Conservation (phyloP, 2,797 vertebrate species). For the Argya squamiceps region DNA sequence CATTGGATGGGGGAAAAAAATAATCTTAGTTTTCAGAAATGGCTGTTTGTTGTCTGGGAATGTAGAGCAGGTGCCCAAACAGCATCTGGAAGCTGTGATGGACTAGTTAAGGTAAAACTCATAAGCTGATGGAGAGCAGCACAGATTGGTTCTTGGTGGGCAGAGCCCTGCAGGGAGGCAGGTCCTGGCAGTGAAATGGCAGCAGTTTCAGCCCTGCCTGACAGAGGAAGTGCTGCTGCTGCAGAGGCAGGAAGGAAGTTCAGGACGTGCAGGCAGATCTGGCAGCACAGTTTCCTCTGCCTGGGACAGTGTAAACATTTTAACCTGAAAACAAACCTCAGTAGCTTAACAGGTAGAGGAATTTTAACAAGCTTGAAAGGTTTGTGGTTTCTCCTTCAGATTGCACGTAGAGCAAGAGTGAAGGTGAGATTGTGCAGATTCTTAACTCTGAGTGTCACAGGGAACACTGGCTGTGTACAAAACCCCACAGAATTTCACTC, state of each 20-base stretch:
- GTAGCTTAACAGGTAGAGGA: background rate
- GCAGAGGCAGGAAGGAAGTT: background rate
- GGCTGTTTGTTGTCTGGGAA: background rate
- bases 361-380: background rate
- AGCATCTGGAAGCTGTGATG: background rate
- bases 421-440: background rate
- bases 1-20: background rate
- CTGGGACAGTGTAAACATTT: background rate
- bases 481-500: background rate
- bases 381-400: background rate
- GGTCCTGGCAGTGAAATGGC: background rate
- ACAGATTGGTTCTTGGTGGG: background rate
- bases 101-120: background rate
- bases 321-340: background rate
- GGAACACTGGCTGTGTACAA: background rate
- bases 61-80: background rate
- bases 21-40: background rate
- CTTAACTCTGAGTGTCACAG: background rate
- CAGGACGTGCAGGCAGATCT: slow-evolving; percentile 11
- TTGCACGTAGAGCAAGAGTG: accelerated
- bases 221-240: slow-evolving; percentile 33
- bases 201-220: background rate
- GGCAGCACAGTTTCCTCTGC: slow-evolving; percentile 16
- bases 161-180: background rate
- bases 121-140: background rate